Conservation (phyloP, 2,797 vertebrate genomes). For the Poecilia picta region DNA sequence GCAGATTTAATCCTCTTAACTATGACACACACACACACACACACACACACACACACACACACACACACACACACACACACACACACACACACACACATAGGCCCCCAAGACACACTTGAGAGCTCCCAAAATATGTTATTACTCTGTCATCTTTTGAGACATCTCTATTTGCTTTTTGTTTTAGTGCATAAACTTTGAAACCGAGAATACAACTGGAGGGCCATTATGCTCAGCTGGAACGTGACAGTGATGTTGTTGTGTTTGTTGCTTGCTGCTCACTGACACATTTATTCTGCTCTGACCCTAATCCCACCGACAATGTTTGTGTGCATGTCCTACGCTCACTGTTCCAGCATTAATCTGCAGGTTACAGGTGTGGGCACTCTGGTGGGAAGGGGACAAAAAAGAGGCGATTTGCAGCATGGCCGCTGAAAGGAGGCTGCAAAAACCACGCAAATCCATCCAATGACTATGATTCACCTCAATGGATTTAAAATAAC, state of each 20-base stretch:
- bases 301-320: conserved; percentile 76
- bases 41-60: not conserved
- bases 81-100: not conserved
- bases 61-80: conserved; percentile 7
- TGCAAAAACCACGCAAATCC: not conserved
- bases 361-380: conserved; percentile 56
- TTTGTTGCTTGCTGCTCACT: conserved; percentile 48
- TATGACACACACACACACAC: conserved; percentile 28
- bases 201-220: not conserved
- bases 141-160: not conserved
- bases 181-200: not conserved
- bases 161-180: not conserved
- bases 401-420: not conserved
- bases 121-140: not conserved
- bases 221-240: conserved; percentile 7
- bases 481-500: not conserved
- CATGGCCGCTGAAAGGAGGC: not conserved
- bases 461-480: not conserved
- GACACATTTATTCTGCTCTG: conserved; percentile 61
- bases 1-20: conserved; percentile 71
- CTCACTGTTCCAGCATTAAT: conserved; percentile 58
- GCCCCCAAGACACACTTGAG: conserved; percentile 9
- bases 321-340: conserved; percentile 31
- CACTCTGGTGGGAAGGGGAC: not conserved
- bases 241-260: conserved; percentile 5